Base-by-base conservation (phyloP, 1,140 invertebrate species). In the Octopus sinensis region DNA sequence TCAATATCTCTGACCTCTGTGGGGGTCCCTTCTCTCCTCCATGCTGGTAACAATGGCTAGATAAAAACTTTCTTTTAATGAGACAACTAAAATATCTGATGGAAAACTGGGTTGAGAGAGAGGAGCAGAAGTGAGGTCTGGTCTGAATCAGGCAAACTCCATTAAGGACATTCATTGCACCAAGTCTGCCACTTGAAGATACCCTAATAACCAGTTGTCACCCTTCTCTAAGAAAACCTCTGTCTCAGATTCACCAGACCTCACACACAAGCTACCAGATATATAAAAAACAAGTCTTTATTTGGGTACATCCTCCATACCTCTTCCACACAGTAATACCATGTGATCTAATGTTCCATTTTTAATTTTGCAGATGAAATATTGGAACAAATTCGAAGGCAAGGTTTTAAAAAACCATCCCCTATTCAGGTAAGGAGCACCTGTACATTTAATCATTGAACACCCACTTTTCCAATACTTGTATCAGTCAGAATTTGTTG, bases 341-440 rank as follows among this genome's bases (percentile, higher is more conserved):
- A 6, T 77, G 54, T 23, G 7, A 81, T 51, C 54, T 23, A 53
- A n/a, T 80, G 30, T 23, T 80, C 75, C 81, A 53, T 76, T 76
- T 52, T 54, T 86, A 85, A 81, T 52, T 71, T 89, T 89, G 51
- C 83, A 91, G 90, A 90, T 78, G 85, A 88, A 79, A 90, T 91
- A 43, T 77, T 91, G 78, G 85, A 86, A n/a, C 87, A 90, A 56
- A 88, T 91, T 52, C 80, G 87, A 53, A 87, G 85, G 51, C 87
- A 88, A 78, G 85, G 86, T 12, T 91, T 90, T 84, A 79, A 54
- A 17, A 86, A 87, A 62, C 90, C 90, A 43, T 88, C 89, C 7
- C 90, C 90, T 9, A 90, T 91, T 53, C 90, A 91, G 86, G 87
- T 90, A 85, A 79, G 54, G 30, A 43, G 30, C 30, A 43, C 30